Conservation (phyloP, 2,888 invertebrate species). For the Stomorhina lunata region DNA sequence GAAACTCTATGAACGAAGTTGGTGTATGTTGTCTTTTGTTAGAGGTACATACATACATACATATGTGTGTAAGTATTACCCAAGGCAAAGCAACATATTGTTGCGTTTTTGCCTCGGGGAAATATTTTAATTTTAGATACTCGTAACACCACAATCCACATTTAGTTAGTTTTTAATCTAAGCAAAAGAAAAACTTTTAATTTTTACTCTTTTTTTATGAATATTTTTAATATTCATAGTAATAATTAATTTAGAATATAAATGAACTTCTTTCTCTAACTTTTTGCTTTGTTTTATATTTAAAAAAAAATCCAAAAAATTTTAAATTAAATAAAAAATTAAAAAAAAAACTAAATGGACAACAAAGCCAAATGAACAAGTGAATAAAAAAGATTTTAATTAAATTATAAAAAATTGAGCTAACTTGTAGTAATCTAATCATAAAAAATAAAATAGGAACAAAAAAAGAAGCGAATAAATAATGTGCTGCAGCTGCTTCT, state of each 20-base stretch:
- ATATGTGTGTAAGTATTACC: neutral
- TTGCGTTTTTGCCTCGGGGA: neutral
- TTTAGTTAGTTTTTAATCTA: neutral
- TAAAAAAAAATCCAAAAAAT: neutral
- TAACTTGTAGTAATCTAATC: neutral
- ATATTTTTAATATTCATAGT: neutral
- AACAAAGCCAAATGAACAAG: neutral
- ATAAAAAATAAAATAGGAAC: too few relatives aligned
- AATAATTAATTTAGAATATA: constrained; percentile 47
- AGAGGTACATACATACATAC: too few relatives aligned
- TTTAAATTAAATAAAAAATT: neutral
- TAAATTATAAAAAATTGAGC: constrained; percentile 5
- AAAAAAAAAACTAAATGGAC: neutral
- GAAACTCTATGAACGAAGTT: too few relatives aligned
- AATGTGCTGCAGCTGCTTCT: constrained; percentile 26
- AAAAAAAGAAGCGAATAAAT: neutral
- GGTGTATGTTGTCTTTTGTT: too few relatives aligned
- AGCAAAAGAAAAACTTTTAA: neutral
- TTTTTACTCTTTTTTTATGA: neutral
- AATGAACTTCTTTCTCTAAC: constrained; percentile 14
- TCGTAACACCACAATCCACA: neutral
- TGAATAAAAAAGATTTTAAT: neutral
- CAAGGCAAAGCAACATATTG: neutral
- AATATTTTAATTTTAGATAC: constrained; percentile 31
- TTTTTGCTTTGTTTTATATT: neutral